Base-by-base conservation (phyloP, 2,888 invertebrate genomes). In the Hybos culiciformis region DNA sequence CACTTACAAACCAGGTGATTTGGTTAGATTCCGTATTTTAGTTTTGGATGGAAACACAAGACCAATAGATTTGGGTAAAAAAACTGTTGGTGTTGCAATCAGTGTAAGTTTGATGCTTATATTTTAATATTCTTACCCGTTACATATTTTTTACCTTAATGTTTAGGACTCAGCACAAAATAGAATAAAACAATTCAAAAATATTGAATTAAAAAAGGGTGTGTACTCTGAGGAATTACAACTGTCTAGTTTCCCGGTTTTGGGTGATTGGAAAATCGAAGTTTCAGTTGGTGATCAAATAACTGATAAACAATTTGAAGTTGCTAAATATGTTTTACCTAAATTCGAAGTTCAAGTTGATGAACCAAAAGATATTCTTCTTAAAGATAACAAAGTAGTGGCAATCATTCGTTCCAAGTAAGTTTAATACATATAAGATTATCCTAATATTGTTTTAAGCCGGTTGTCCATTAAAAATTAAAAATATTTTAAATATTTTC, bases 341-440 rank as follows among this genome's bases (percentile, higher is more conserved):
- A 92, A 92, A 59, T 96, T 93, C 65, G 80, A 92, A 58, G 85
- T 96, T 46, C 75, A 76, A 23, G 78, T 96, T 47, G 78, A 84
- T 50, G 75, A 88, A 24, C 83, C 87, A 1, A 75, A 82, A 42
- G 87, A 88, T 62, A 75, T 82, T 6, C 81, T 90, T 2, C 83
- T 86, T 59, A 78, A 78, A 50, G 87, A 90, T 41, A 80, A 80
- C 36, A 76, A 79, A 48, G 73, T 94, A 38, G 74, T 73, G 17
- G 83, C 83, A 17, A 82, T 83, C 26, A 74, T 94, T 14, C 77
- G 80, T 41, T 83, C 93, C 15, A 84, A 80, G n/a, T n/a, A n/a
- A n/a, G n/a, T n/a, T n/a, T n/a, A n/a, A n/a, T n/a, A n/a, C n/a
- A n/a, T n/a, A n/a, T n/a, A n/a, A n/a, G n/a, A n/a, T n/a, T n/a